Evolutionary conservation across 2,888 invertebrate genomes (phyloP).

Genomic region (Drosophila subsilvestris): DNA sequence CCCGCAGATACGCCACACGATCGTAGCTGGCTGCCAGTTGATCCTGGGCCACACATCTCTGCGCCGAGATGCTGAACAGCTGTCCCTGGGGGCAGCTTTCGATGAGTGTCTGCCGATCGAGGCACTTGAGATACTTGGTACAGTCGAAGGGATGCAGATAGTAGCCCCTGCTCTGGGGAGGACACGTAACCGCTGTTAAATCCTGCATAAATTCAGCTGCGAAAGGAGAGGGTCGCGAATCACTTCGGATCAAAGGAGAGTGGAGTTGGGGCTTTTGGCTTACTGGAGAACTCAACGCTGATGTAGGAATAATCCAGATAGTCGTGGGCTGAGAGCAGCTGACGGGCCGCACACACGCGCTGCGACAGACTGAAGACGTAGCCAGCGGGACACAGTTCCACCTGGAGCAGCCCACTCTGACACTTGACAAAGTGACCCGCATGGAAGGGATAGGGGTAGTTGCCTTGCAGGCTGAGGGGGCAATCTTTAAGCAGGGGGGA

Average conservation of each 20-base stretch:
- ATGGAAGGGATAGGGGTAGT: conserved; percentile 86
- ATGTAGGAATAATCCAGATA: conserved; percentile 56
- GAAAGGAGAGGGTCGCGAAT: background rate
- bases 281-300: conserved; percentile 40
- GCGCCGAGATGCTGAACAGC: conserved; percentile 86
- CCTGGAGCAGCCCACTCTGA: conserved; percentile 86
- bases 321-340: conserved; percentile 84
- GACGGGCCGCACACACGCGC: conserved; percentile 86
- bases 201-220: conserved; percentile 71
- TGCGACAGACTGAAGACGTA: conserved; percentile 86
- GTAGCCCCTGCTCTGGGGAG: conserved; percentile 85
- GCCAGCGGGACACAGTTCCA: conserved; percentile 87
- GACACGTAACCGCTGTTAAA: conserved; percentile 83
- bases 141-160: conserved; percentile 85
- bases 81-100: conserved; percentile 87
- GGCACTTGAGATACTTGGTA: conserved; percentile 87
- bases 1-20: conserved; percentile 74
- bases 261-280: conserved; percentile 8
- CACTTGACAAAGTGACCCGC: conserved; percentile 88
- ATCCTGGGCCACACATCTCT: conserved; percentile 86
- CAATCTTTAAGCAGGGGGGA: conserved; percentile 76
- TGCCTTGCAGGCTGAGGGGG: conserved; percentile 85
- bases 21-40: conserved; percentile 84
- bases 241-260: background rate
- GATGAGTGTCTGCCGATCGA: conserved; percentile 86